These are phyloP conservation scores for Pilophorus perplexus DNA, from an alignment of 2,888 invertebrate genomes.

Conservation along the genomic window DNA sequence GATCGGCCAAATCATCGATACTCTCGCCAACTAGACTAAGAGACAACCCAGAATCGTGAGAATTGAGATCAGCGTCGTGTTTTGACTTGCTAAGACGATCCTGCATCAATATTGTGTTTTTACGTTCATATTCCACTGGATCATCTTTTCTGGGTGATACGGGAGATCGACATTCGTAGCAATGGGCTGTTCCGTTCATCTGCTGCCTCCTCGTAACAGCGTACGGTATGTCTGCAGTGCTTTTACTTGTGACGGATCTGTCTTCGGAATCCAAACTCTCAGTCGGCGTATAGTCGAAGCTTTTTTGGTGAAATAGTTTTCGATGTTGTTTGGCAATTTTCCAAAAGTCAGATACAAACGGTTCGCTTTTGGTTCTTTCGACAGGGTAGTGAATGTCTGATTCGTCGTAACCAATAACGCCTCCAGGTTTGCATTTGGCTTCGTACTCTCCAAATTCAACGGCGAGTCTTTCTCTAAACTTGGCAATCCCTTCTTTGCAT, in stretches of 20 bases:
- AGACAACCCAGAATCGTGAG: slow-evolving; percentile 50
- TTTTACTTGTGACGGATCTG: slow-evolving; percentile 57
- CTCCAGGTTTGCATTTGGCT: slow-evolving; percentile 49
- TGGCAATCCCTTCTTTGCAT: slow-evolving; percentile 49
- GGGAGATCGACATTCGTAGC: slow-evolving; percentile 46
- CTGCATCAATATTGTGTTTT: slow-evolving; percentile 39
- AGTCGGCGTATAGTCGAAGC: slow-evolving; percentile 49
- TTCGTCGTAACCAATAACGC: slow-evolving; percentile 50
- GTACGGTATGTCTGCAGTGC: slow-evolving; percentile 75
- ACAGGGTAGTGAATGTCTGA: slow-evolving; percentile 49
- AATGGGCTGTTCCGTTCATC: slow-evolving; percentile 76
- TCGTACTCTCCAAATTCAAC: slow-evolving; percentile 49
- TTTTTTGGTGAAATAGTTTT: slow-evolving; percentile 58
- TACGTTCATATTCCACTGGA: slow-evolving; percentile 40
- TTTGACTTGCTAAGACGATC: slow-evolving; percentile 46
- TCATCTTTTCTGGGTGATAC: slow-evolving; percentile 46
- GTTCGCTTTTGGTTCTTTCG: slow-evolving; percentile 78
- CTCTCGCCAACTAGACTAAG: slow-evolving; percentile 49
- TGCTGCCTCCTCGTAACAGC: slow-evolving; percentile 79
- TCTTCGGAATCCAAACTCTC: slow-evolving; percentile 62
- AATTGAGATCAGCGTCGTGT: slow-evolving; percentile 48
- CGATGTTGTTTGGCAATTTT: slow-evolving; percentile 53
- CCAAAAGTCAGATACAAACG: slow-evolving; percentile 67
- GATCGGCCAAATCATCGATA: slow-evolving; percentile 48
- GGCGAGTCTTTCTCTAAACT: slow-evolving; percentile 44